phyloP scores from a whole-genome alignment of 2,113 vertebrate species.

The Amblyornis subalaris region DNA sequence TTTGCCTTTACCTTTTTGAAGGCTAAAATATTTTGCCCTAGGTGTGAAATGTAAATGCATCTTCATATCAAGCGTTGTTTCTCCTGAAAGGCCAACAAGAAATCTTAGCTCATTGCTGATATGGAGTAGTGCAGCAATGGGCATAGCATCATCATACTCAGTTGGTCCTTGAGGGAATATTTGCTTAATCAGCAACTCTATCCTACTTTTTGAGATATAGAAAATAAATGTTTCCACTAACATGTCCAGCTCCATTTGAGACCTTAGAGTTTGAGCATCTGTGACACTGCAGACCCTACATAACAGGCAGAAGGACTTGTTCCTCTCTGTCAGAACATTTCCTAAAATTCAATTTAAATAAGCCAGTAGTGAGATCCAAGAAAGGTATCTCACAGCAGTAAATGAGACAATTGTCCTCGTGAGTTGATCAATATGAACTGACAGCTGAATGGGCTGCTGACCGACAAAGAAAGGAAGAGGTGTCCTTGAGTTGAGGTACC shows the following conservation, averaged over 20 bases:
- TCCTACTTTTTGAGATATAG: background rate
- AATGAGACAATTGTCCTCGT: background rate
- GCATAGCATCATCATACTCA: background rate
- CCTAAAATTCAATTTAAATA: background rate
- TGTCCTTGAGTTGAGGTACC: background rate
- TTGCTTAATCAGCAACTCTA: background rate
- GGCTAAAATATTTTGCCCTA: background rate
- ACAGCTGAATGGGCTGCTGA: background rate
- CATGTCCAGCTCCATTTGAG: background rate
- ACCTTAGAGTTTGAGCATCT: background rate
- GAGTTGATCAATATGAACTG: background rate
- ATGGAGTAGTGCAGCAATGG: background rate
- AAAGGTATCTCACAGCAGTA: background rate
- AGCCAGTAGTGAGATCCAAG: background rate
- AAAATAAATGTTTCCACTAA: background rate
- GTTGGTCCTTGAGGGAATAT: background rate
- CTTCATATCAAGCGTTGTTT: background rate
- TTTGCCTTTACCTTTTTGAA: background rate
- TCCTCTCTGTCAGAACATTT: background rate
- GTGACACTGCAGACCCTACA: background rate
- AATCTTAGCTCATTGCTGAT: background rate
- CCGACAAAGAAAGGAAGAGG: background rate
- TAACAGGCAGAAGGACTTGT: background rate
- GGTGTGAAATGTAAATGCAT: background rate
- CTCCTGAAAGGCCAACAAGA: background rate